Evolutionary conservation across 2,888 invertebrate genomes (phyloP).

Genomic region (Xanthia togata): DNA sequence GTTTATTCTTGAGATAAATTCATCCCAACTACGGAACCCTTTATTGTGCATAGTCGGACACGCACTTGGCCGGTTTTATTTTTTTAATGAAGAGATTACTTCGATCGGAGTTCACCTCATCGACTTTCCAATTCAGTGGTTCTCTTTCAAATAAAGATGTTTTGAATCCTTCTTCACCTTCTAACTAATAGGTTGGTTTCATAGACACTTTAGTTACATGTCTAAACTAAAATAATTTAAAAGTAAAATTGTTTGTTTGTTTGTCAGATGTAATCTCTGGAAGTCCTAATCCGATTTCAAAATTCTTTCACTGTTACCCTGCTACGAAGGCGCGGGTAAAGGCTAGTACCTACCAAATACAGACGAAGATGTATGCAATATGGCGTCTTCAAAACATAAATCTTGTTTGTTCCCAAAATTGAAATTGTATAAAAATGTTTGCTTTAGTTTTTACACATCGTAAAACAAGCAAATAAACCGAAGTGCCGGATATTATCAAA

Average conservation of each 20-base stretch:
- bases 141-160: background rate
- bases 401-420: constrained; percentile 38
- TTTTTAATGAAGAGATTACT: background rate
- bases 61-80: too few relatives aligned
- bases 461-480: constrained; percentile 49
- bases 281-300: background rate
- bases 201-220: background rate
- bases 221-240: background rate
- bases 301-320: too few relatives aligned
- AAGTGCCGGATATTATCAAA: constrained; percentile 52
- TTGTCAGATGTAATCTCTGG: background rate
- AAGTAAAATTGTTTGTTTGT: background rate
- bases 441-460: constrained; percentile 44
- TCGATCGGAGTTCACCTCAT: background rate
- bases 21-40: too few relatives aligned
- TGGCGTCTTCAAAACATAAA: background rate
- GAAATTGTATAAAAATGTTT: constrained; percentile 34
- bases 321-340: background rate
- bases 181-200: background rate
- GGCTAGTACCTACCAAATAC: background rate
- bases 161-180: background rate
- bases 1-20: too few relatives aligned
- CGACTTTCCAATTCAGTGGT: background rate
- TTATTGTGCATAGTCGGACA: too few relatives aligned
- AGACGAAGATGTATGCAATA: background rate